These are phyloP conservation scores for Buathra laborator DNA, from an alignment of 2,888 invertebrate species.

Conservation along the genomic window DNA sequence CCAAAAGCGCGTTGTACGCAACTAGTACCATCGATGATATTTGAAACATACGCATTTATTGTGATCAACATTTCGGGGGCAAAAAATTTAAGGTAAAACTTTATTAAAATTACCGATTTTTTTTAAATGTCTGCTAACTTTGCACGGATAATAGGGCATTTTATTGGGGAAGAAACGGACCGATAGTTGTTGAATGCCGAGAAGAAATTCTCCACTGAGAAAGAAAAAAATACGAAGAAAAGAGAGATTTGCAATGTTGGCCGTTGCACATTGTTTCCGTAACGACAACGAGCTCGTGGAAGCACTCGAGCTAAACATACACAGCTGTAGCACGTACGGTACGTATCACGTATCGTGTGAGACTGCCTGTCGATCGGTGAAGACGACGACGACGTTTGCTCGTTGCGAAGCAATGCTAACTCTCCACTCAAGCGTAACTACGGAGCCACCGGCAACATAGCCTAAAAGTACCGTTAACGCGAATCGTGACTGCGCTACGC, in stretches of 20 bases:
- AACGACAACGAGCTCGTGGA: slow-evolving; percentile 20
- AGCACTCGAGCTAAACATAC: slow-evolving; percentile 37
- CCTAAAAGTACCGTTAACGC: slow-evolving; percentile 60
- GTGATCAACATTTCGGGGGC: neutral
- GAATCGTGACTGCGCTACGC: slow-evolving; percentile 47
- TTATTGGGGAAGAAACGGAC: neutral
- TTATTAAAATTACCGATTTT: no score
- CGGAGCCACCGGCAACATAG: slow-evolving; percentile 33
- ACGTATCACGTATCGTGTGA: slow-evolving; percentile 22
- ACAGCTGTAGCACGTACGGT: slow-evolving; percentile 29
- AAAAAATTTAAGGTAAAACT: neutral
- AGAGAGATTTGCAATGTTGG: slow-evolving; percentile 31
- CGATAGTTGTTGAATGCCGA: slow-evolving; percentile 16
- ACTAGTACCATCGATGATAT: neutral
- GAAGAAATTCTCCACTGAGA: slow-evolving; percentile 31
- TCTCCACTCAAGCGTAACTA: slow-evolving; percentile 57
- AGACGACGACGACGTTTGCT: slow-evolving; percentile 24
- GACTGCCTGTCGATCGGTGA: slow-evolving; percentile 39
- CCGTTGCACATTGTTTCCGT: slow-evolving; percentile 42
- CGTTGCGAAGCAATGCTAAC: slow-evolving; percentile 34
- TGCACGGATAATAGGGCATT: neutral
- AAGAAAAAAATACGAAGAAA: slow-evolving; percentile 20
- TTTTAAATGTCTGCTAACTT: neutral
- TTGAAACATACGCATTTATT: neutral
- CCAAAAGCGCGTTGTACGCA: neutral